phyloP scores from a whole-genome alignment of 2,888 invertebrate species.

The Agrotis puta region DNA sequence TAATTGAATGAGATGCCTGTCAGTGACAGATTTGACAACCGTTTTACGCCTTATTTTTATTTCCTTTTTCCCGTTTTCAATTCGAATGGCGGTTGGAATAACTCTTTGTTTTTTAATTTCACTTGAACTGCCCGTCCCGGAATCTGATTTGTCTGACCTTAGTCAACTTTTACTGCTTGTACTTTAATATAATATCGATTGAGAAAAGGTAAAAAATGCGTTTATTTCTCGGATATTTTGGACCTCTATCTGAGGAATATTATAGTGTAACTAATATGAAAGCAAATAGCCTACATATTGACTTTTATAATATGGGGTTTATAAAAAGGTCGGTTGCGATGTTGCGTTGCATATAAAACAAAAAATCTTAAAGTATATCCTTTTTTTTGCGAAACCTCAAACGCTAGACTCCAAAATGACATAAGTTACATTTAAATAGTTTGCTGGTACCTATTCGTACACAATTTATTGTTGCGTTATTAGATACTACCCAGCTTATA shows the following conservation, averaged over 20 bases:
- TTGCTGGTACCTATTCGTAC: conserved; percentile 5
- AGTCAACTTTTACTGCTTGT: conserved; percentile 42
- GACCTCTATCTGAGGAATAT: conserved; percentile 41
- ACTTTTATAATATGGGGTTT: conserved; percentile 46
- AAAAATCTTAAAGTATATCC: conserved; percentile 21
- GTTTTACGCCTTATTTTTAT: conserved; percentile 69
- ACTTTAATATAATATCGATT: conserved; percentile 48
- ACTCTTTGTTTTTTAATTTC: conserved; percentile 65
- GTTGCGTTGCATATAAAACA: conserved; percentile 41
- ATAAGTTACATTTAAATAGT: conserved; percentile 13
- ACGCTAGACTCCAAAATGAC: not conserved
- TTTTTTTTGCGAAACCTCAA: conserved; percentile 2
- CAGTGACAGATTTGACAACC: conserved; percentile 69
- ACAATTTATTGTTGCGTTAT: conserved; percentile 35
- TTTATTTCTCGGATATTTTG: conserved; percentile 53
- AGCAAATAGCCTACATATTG: conserved; percentile 46
- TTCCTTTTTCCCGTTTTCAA: conserved; percentile 61
- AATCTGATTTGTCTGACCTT: conserved; percentile 56
- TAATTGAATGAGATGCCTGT: conserved; percentile 69
- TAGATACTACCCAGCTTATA: conserved; percentile 27
- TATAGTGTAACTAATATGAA: conserved; percentile 46
- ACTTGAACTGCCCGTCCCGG: conserved; percentile 42
- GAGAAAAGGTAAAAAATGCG: conserved; percentile 55
- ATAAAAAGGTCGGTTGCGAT: conserved; percentile 38
- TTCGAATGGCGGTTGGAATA: conserved; percentile 55